A percentile compares a stretch with the other conserved stretches of the same genome.
These are phyloP conservation scores for Palaemon carinicauda DNA, from an alignment of 1,140 invertebrate genomes.

Conservation along the genomic window DNA sequence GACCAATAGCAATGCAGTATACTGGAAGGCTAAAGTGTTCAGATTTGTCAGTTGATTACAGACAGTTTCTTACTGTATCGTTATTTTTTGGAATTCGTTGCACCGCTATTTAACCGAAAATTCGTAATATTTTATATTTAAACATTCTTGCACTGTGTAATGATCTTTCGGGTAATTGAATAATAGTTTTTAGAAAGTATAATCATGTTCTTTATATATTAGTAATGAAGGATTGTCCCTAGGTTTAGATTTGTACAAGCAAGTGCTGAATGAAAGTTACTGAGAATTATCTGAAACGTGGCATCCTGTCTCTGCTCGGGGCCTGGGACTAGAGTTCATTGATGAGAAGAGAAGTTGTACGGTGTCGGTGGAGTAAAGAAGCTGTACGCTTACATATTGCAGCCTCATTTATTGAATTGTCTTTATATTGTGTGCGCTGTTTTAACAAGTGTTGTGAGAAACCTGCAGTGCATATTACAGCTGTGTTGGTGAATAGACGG, in stretches of 20 bases:
- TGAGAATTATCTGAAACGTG: not conserved
- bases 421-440: not conserved
- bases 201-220: too few species aligned
- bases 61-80: not conserved
- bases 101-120: too few species aligned
- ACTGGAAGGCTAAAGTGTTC: not conserved
- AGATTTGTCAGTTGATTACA: not conserved
- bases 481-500: too few species aligned
- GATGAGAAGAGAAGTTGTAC: conserved; percentile 34
- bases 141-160: too few species aligned
- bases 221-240: too few species aligned
- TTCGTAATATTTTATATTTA: too few species aligned
- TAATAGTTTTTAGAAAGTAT: too few species aligned
- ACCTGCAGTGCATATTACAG: too few species aligned
- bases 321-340: conserved; percentile 25
- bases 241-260: too few species aligned
- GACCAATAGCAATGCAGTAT: conserved; percentile 22
- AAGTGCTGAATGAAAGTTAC: not conserved
- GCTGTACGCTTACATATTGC: not conserved
- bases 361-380: not conserved
- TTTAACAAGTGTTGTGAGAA: not conserved
- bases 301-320: not conserved
- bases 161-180: too few species aligned
- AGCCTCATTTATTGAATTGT: not conserved
- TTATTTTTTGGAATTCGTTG: not conserved